Evolutionary conservation across 2,797 vertebrate species (phyloP), one percentile per base, ranked within the genome.

Genomic region (Allenopithecus nigroviridis): DNA sequence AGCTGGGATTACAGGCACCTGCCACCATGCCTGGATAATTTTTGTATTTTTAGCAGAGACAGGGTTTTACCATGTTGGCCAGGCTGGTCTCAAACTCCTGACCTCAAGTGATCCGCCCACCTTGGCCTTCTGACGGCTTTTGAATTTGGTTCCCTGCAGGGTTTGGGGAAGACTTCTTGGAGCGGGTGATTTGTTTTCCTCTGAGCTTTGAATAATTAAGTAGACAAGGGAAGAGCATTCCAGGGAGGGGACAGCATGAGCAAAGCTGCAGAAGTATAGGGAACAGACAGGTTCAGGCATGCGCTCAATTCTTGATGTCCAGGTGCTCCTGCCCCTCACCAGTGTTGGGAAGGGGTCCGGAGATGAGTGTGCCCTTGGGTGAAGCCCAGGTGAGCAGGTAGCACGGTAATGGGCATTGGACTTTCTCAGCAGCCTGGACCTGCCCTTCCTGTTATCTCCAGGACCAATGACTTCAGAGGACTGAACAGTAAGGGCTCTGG

Each of bases 281-380:
- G 10, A n/a, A 8, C 0, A 1, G 10, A 8, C 2, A 36, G 39
- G 16, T 30, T 7, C n/a, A 16, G 10, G 33, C 0, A 0, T 13
- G 55, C 11, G 12, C 5, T 13, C 22, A 46, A 5, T 41, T 57
- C 4, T 41, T 41, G 28, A 6, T 33, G 53, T 55, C 41, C 5
- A 2, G 0, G 24, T 33, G 39, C 55, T 75, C 64, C 19, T 28
- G 17, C 14, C 30, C 64, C 12, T 55, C 30, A 24, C 4, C 26
- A 12, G 78, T 46, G 43, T 53, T 28, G 24, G 12, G 12, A 5
- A 33, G 46, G 8, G 41, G 7, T 5, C 9, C 3, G 5, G 39
- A 13, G 5, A 24, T 2, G 55, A 10, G 64, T 22, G 11, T 22
- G 9, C 55, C 22, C 70, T 61, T 21, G 2, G 13, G 5, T 41